Percentiles rank a stretch among this genome's conserved stretches.
Evolutionary conservation across 2,888 invertebrate genomes (phyloP).

Genomic region (Acanthococcus lagerstroemiae): DNA sequence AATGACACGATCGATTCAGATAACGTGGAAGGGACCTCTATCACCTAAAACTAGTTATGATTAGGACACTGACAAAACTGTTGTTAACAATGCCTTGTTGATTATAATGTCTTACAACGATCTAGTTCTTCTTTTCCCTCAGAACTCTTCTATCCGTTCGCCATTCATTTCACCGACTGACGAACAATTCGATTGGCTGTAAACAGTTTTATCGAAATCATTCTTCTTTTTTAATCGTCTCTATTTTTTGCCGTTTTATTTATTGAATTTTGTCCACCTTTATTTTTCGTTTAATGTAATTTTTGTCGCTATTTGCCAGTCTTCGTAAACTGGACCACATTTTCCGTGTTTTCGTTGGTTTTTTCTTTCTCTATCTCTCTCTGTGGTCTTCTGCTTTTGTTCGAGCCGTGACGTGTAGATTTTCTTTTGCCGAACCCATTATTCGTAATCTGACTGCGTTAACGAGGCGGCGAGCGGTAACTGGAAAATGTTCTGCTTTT

Average conservation of each 20-base stretch:
- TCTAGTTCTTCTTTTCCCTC: neutral
- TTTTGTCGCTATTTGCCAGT: neutral
- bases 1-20: neutral
- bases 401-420: too few relatives aligned
- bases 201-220: slow-evolving; percentile 24
- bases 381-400: too few relatives aligned
- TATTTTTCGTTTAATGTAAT: neutral
- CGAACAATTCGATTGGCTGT: slow-evolving; percentile 20
- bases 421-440: too few relatives aligned
- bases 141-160: slow-evolving; percentile 2
- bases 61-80: neutral
- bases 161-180: slow-evolving; percentile 15
- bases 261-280: neutral
- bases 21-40: neutral
- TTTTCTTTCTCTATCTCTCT: too few relatives aligned
- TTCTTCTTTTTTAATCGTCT: slow-evolving; percentile 23
- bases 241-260: neutral
- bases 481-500: too few relatives aligned
- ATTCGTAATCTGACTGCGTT: too few relatives aligned
- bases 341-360: too few relatives aligned
- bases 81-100: neutral
- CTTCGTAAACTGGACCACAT: too few relatives aligned
- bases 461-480: too few relatives aligned
- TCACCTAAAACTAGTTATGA: neutral
- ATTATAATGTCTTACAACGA: neutral